Base-by-base conservation (phyloP, 2,113 vertebrate genomes). In the Monopterus albus region DNA sequence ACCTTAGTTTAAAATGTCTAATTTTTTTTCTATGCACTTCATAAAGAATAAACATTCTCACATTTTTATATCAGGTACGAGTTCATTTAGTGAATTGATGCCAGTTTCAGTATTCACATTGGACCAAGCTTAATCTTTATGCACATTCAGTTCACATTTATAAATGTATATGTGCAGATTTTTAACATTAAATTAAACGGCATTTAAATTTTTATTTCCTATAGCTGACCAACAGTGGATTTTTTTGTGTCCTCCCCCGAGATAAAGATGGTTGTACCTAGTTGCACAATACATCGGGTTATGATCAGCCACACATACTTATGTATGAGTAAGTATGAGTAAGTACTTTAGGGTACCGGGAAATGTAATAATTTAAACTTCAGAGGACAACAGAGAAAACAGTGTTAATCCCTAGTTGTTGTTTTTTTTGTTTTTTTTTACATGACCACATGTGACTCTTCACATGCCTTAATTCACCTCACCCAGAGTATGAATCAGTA, bases 301-400 rank as follows among this genome's bases (percentile, higher is more conserved):
- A 42, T 14, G 20, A 56, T 66, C 9, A 59, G 36, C 20, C 51
- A 50, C 39, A 38, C 26, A 45, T 18, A 14, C 40, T 33, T 49
- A n/a, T 56, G 33, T 47, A 29, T n/a, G n/a, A n/a, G 13, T 47
- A 45, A 73, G 7, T 15, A 21, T 43, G n/a, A 59, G 21, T 49
- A 13, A 51, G 45, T 40, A n/a, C 56, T 33, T 56, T 10, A 39
- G 4, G 6, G 29, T 5, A 36, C 35, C 20, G 20, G 53, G 12
- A 45, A 59, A 58, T 58, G 11, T 43, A 42, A 50, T 29, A 21
- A 63, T 36, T 28, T 23, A 12, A 51, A 5, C 25, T 13, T 59
- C 6, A 45, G 28, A 57, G 21, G 11, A 31, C 31, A 52, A 12
- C 21, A 25, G 15, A 68, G 40, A 26, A 53, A 2, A 6, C 3